These are phyloP conservation scores for Lumbricus terrestris DNA, from an alignment of 2,888 invertebrate genomes.

Conservation along the genomic window DNA sequence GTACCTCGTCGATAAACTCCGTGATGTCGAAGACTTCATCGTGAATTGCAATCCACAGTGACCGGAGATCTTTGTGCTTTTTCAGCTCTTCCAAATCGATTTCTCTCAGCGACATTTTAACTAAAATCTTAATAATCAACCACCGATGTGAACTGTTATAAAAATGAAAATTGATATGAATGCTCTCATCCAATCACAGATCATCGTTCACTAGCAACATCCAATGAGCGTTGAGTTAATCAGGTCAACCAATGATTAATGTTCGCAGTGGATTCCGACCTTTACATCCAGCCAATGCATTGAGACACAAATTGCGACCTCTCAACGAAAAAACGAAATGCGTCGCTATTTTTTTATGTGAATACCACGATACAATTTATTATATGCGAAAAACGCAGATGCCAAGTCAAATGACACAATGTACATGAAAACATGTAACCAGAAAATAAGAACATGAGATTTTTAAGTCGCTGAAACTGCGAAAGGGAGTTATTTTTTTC, in stretches of 20 bases:
- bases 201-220: background rate
- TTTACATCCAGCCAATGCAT: background rate
- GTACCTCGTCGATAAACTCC: conserved; percentile 56
- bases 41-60: conserved; percentile 73
- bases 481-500: no score
- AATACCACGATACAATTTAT: no score
- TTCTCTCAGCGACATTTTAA: conserved; percentile 1
- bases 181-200: background rate
- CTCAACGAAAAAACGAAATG: background rate
- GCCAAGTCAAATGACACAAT: no score
- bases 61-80: conserved; percentile 66
- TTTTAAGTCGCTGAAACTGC: no score
- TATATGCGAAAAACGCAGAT: no score
- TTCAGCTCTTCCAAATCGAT: conserved; percentile 66
- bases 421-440: no score
- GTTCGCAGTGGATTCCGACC: background rate
- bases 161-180: background rate
- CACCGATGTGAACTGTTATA: background rate
- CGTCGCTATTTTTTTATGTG: no score
- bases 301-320: background rate
- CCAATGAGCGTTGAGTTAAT: background rate
- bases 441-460: no score
- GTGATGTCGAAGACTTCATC: conserved; percentile 75
- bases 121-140: background rate
- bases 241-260: background rate